These are phyloP conservation scores for Lampris megalopsis DNA, from an alignment of 2,113 vertebrate genomes.

Conservation along the genomic window DNA sequence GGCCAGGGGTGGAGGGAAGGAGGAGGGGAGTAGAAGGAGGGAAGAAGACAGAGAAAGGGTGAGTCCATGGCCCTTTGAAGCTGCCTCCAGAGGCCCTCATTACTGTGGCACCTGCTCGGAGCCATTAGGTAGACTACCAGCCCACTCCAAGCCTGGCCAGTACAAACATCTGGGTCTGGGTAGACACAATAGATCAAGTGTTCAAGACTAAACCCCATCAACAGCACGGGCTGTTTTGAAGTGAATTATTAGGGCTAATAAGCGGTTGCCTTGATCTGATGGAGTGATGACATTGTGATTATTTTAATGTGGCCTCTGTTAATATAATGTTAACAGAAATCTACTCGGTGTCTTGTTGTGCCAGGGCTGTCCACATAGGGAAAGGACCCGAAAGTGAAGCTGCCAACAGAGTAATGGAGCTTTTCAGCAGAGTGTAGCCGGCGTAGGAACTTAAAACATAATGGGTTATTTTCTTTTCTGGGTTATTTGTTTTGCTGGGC, in stretches of 20 bases:
- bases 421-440: constrained; percentile 12
- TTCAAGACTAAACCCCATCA: constrained; percentile 61
- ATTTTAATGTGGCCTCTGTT: constrained; percentile 56
- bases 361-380: constrained; percentile 20
- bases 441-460: neutral
- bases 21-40: constrained; percentile 24
- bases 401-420: constrained; percentile 12
- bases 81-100: constrained; percentile 66
- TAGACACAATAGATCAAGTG: constrained; percentile 71
- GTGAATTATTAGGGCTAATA: constrained; percentile 60
- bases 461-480: neutral
- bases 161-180: constrained; percentile 70
- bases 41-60: neutral
- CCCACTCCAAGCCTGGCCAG: constrained; percentile 53
- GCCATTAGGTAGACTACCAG: constrained; percentile 60
- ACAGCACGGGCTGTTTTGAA: constrained; percentile 43
- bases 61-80: constrained; percentile 63
- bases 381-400: constrained; percentile 13
- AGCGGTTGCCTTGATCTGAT: constrained; percentile 63
- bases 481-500: neutral
- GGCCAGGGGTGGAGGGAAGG: constrained; percentile 29
- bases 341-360: constrained; percentile 38
- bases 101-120: constrained; percentile 73
- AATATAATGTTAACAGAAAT: constrained; percentile 54
- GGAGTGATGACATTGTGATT: constrained; percentile 61